These are phyloP conservation scores for Unio delphinus DNA, from an alignment of 2,888 invertebrate genomes.

Conservation along the genomic window DNA sequence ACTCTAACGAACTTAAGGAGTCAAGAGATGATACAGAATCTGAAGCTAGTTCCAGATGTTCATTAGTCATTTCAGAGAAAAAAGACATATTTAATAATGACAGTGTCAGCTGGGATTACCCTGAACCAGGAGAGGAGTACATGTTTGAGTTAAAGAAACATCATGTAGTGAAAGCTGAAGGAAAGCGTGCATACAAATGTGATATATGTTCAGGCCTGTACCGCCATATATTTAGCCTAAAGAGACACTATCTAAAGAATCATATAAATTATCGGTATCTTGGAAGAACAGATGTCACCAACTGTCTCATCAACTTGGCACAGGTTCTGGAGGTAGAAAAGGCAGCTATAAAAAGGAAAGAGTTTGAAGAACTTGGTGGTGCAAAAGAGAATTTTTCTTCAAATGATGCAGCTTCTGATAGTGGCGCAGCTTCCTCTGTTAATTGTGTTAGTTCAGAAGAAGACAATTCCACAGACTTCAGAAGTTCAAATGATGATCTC, in stretches of 20 bases:
- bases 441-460: too few relatives aligned
- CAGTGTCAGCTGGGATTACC: constrained; percentile 38
- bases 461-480: too few relatives aligned
- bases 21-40: constrained; percentile 1
- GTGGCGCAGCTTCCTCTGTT: neutral
- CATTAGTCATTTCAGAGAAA: neutral
- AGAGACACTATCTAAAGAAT: constrained; percentile 73
- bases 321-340: constrained; percentile 20
- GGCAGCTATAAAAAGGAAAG: constrained; percentile 4
- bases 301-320: constrained; percentile 69
- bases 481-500: too few relatives aligned
- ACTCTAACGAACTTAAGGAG: neutral
- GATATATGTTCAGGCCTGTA: constrained; percentile 74
- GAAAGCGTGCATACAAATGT: constrained; percentile 74
- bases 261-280: constrained; percentile 73
- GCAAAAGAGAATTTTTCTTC: too few relatives aligned
- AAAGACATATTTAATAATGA: constrained; percentile 15
- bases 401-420: neutral
- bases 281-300: constrained; percentile 70
- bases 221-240: constrained; percentile 73
- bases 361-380: neutral
- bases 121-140: constrained; percentile 30
- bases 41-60: neutral
- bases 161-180: constrained; percentile 51
- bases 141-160: constrained; percentile 36